Base-by-base conservation (phyloP, 2,113 vertebrate genomes). In the Syngnathus floridae region DNA sequence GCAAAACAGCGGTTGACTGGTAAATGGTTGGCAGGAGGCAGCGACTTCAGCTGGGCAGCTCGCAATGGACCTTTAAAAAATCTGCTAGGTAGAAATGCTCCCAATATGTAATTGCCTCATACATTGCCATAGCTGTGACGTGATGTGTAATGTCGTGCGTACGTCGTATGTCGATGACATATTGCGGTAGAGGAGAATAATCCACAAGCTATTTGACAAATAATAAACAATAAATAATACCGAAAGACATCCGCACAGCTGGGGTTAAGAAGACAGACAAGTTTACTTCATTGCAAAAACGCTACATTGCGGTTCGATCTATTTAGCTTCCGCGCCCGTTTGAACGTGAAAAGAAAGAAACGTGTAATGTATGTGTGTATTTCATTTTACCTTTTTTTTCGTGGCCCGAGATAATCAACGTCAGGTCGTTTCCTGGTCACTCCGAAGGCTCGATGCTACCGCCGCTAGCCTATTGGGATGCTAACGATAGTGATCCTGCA, bases 401-500 rank as follows among this genome's bases (percentile, higher is more conserved):
- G 48, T 49, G 45, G 22, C 9, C 43, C 45, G n/a, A 35, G 62
- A 35, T 21, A 16, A 22, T 38, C 46, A n/a, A 21, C 26, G 63
- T 14, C 37, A 45, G 3, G 36, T 62, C 60, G 60, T 75, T 85
- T 85, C 83, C 82, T 83, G 78, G 49, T 65, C 9, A 19, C 45
- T 48, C n/a, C 62, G 22, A 12, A 12, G 51, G n/a, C 38, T 56
- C 21, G 36, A 7, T 45, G 75, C 70, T 74, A 83, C 66, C 57
- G 40, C 58, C 9, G 72, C 69, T 80, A 84, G 61, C 40, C 67
- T 35, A 67, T 76, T 80, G 76, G 74, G 68, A 66, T 52, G 82
- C 81, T 64, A 83, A 71, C 71, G 67, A 62, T 26, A 43, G 37
- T 5, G 17, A n/a, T n/a, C 37, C 9, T 14, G 57, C 37, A 46